Conservation (phyloP, 2,797 vertebrate genomes). For the Rhinatrema bivittatum region DNA sequence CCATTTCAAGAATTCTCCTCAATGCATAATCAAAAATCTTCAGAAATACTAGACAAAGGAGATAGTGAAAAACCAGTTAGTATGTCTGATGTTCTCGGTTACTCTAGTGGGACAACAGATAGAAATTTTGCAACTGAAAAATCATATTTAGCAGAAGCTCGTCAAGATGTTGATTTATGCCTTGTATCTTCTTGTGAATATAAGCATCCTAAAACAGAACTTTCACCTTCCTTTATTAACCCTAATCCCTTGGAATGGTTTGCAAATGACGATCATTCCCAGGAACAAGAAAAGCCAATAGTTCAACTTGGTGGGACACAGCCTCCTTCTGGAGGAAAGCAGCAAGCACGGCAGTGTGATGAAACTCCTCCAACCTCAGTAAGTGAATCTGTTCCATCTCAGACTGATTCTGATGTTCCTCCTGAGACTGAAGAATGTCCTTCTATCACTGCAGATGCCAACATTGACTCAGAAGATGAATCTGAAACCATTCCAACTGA, state of each 20-base stretch:
- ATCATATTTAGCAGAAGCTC: slow-evolving; percentile 52
- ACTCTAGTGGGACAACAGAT: slow-evolving; percentile 42
- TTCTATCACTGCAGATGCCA: slow-evolving; percentile 95
- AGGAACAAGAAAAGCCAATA: slow-evolving; percentile 72
- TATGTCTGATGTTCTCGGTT: slow-evolving; percentile 34
- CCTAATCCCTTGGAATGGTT: slow-evolving; percentile 93
- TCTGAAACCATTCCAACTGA: slow-evolving; percentile 94
- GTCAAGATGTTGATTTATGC: slow-evolving; percentile 86
- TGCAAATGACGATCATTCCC: slow-evolving; percentile 69
- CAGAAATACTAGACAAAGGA: slow-evolving; percentile 50
- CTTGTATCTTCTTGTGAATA: slow-evolving; percentile 89
- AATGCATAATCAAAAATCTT: slow-evolving; percentile 48
- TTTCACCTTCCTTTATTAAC: slow-evolving; percentile 96
- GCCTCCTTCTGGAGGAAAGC: slow-evolving; percentile 80
- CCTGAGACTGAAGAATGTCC: slow-evolving; percentile 95
- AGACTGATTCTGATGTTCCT: slow-evolving; percentile 93
- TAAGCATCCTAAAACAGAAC: slow-evolving; percentile 89
- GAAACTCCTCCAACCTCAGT: slow-evolving; percentile 94
- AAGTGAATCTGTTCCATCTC: slow-evolving; percentile 88
- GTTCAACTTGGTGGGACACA: slow-evolving; percentile 69
- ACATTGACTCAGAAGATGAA: slow-evolving; percentile 96
- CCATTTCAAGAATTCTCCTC: slow-evolving; percentile 34
- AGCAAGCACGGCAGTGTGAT: slow-evolving; percentile 77
- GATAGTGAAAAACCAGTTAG: slow-evolving; percentile 34
- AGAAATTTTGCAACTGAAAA: slow-evolving; percentile 41